These are phyloP conservation scores for Belonocnema kinseyi DNA, from an alignment of 1,140 invertebrate genomes.

Conservation along the genomic window DNA sequence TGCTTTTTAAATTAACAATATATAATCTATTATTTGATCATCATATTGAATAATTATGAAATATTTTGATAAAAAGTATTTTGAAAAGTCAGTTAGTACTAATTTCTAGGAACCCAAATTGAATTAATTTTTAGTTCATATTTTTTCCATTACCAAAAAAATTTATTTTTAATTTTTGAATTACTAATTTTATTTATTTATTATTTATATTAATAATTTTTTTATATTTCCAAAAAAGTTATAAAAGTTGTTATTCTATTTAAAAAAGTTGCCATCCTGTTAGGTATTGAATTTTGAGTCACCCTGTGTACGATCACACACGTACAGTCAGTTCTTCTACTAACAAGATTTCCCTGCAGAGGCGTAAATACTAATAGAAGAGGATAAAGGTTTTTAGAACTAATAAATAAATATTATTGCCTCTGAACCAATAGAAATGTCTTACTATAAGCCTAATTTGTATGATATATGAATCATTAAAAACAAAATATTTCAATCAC, in stretches of 20 bases:
- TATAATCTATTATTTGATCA: too few relatives aligned
- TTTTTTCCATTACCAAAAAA: too few relatives aligned
- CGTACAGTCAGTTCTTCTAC: slow-evolving; percentile 19
- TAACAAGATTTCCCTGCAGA: slow-evolving; percentile 24
- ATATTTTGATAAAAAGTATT: too few relatives aligned
- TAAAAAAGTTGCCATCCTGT: neutral
- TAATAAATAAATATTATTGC: neutral
- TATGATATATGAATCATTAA: neutral
- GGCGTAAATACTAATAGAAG: slow-evolving; percentile 30
- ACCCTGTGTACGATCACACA: neutral
- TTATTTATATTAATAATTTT: neutral
- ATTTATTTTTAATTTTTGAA: too few relatives aligned
- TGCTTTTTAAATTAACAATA: too few relatives aligned
- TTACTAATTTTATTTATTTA: too few relatives aligned
- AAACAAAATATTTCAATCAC: too few relatives aligned
- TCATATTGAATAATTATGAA: too few relatives aligned
- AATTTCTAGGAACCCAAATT: too few relatives aligned
- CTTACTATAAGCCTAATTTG: neutral
- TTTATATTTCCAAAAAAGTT: neutral
- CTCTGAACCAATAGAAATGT: neutral
- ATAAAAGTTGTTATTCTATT: slow-evolving; percentile 4
- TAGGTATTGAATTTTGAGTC: neutral
- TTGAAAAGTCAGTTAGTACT: too few relatives aligned
- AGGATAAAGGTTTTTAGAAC: slow-evolving; percentile 6
- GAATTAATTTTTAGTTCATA: too few relatives aligned